Evolutionary conservation across 2,113 vertebrate species (phyloP).

Genomic region (Sclerurus mexicanus): DNA sequence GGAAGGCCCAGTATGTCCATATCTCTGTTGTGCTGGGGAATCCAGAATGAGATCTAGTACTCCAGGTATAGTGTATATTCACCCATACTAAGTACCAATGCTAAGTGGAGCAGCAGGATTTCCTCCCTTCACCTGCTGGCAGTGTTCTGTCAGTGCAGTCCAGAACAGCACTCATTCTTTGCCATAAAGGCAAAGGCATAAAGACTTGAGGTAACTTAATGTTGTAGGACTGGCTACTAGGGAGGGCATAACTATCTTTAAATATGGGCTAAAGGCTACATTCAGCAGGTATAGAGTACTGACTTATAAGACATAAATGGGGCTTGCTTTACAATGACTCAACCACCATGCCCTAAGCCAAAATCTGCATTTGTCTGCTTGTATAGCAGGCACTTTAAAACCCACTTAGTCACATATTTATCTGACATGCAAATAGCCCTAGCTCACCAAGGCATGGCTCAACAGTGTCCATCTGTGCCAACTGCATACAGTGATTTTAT

Average conservation of each 20-base stretch:
- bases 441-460: not conserved
- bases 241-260: not conserved
- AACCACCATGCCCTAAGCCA: not conserved
- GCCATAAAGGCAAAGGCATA: not conserved
- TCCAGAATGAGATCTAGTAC: not conserved
- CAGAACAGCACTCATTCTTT: not conserved
- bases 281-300: not conserved
- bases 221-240: not conserved
- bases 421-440: not conserved
- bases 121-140: not conserved
- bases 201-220: not conserved
- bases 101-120: not conserved
- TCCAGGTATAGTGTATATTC: not conserved
- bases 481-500: not conserved
- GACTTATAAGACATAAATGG: not conserved
- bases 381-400: not conserved
- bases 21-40: not conserved
- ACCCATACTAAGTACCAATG: rapidly evolving
- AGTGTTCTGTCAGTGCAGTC: not conserved
- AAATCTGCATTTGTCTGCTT: not conserved
- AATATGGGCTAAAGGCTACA: not conserved
- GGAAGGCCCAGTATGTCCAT: not conserved
- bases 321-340: not conserved
- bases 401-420: not conserved
- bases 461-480: not conserved